Evolutionary conservation across 1,140 invertebrate species (phyloP), one percentile per base, ranked within the genome.

Genomic region (Helicoverpa armigera): DNA sequence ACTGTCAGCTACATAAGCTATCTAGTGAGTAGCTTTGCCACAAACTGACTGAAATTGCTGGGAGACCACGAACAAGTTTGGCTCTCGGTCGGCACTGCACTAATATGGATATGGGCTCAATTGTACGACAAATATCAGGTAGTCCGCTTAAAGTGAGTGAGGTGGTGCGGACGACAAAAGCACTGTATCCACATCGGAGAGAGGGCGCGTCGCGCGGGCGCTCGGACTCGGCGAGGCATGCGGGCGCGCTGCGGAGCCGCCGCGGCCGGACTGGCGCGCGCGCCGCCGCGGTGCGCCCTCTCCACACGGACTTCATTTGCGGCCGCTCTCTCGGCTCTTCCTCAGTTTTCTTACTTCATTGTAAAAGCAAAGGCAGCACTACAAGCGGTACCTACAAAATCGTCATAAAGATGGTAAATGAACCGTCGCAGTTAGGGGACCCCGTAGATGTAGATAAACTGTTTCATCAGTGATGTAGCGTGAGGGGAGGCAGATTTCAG

Each of bases 131-230:
- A 51, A 70, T 29, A 18, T 53, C 18, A 70, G 50, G 23, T 53
- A 70, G 50, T 53, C 13, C 29, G 67, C 29, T 31, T 54, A 29
- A 4, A 29, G 48, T 14, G 10, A 23, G 60, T 29, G 23, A 14
- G 18, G 31, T 65, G 14, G 67, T 29, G 18, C n/a, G 29, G n/a
- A 51, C 16, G 10, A 54, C 67, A 70, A 18, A 53, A 51, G 50
- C 67, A 70, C 67, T 70, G 67, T 18, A 70, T 70, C 67, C 67
- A 70, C 67, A 70, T 67, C 43, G 35, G 63, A 65, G 43, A 10
- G 16, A 50, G 29, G 9, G 53, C 12, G 31, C 11, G 50, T 23
- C 65, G 48, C 65, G 48, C n/a, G 23, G 16, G 13, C 61, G n/a
- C 31, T 43, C 11, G 31, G 35, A 29, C 31, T 4, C 13, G 18